phyloP scores from a whole-genome alignment of 2,113 vertebrate species.

The Hystrix brachyura region DNA sequence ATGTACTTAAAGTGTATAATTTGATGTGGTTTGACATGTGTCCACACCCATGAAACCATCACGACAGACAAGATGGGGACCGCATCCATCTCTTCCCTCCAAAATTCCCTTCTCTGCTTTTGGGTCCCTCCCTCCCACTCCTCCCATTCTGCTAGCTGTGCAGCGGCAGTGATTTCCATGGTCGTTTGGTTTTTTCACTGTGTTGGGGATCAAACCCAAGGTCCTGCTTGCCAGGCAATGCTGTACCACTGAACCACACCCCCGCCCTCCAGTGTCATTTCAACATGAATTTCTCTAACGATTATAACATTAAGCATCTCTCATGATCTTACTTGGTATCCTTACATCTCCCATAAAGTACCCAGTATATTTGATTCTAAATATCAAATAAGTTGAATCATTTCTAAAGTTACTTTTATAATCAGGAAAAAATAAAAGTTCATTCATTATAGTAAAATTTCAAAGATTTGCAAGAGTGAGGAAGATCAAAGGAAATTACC shows the following conservation, averaged over 20 bases:
- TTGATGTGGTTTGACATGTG: not conserved
- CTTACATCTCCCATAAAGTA: not conserved
- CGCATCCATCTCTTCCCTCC: no score
- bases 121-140: not conserved
- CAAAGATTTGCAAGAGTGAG: not conserved
- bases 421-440: not conserved
- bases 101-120: not conserved
- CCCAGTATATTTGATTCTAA: not conserved
- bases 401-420: not conserved
- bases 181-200: not conserved
- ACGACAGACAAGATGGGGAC: not conserved
- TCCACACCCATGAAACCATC: not conserved
- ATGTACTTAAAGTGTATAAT: not conserved
- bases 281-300: not conserved
- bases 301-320: not conserved
- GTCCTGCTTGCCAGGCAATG: not conserved
- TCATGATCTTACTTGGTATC: not conserved
- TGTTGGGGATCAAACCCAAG: not conserved
- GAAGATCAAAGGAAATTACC: not conserved
- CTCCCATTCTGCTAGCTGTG: not conserved
- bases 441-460: not conserved
- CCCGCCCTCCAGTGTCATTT: not conserved
- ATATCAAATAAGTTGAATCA: not conserved
- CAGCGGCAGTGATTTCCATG: not conserved
- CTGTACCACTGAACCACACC: not conserved